A percentile compares a stretch with the other conserved stretches of the same genome.
Conservation (phyloP, 64 coral and sea anemone species). For the Exaiptasia diaphana region DNA sequence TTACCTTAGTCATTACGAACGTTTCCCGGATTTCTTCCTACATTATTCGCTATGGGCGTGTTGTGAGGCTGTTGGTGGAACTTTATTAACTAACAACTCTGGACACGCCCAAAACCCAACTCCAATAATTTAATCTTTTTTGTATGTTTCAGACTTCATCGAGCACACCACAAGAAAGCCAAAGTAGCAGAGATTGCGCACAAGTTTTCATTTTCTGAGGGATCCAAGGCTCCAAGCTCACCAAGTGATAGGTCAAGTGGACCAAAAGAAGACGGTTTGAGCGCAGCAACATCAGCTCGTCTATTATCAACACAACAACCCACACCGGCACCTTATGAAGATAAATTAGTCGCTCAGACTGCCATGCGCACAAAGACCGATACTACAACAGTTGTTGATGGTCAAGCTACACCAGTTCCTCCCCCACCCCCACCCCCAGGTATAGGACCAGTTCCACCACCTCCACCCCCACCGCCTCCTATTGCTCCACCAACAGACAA, state of each 20-base stretch:
- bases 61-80: no score
- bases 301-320: not conserved
- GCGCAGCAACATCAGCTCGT: conserved; percentile 50
- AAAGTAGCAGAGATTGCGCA: conserved; percentile 59
- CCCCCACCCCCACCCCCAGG: conserved; percentile 61
- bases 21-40: no score
- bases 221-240: not conserved
- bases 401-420: not conserved
- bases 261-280: conserved; percentile 47
- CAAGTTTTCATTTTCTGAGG: conserved; percentile 44
- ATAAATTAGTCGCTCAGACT: conserved; percentile 37
- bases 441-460: conserved; percentile 24
- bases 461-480: conserved; percentile 76
- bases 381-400: not conserved
- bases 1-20: no score
- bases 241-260: not conserved
- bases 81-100: no score
- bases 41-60: no score
- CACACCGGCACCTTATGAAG: not conserved
- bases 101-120: no score
- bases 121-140: not conserved
- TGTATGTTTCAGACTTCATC: conserved; percentile 34
- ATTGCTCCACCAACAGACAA: conserved; percentile 33
- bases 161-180: conserved; percentile 15
- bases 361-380: conserved; percentile 1